These are phyloP conservation scores for Limnephilus auricula DNA, from an alignment of 2,888 invertebrate genomes.

Conservation along the genomic window DNA sequence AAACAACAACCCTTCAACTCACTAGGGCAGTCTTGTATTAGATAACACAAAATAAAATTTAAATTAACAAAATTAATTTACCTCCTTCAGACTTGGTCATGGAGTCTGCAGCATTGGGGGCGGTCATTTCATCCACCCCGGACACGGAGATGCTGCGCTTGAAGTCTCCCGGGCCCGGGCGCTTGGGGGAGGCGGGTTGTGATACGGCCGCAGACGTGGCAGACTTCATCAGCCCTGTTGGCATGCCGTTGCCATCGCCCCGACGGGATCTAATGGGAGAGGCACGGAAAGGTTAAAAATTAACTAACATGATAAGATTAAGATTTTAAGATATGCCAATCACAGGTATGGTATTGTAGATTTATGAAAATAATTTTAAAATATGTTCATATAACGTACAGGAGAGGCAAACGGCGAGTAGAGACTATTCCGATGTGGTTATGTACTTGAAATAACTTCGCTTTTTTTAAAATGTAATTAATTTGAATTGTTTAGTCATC, in stretches of 20 bases:
- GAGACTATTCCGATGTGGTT: no score
- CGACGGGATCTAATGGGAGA: constrained; percentile 73
- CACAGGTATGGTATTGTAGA: background rate
- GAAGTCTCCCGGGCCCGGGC: constrained; percentile 70
- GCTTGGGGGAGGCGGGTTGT: constrained; percentile 71
- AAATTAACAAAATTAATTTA: background rate
- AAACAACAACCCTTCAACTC: no score
- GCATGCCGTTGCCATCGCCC: constrained; percentile 72
- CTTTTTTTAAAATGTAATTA: no score
- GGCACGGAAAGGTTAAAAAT: background rate
- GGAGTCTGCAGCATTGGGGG: background rate
- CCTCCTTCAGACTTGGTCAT: constrained; percentile 64
- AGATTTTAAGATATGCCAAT: background rate
- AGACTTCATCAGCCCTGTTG: constrained; percentile 73
- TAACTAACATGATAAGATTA: background rate
- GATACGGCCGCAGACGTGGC: constrained; percentile 75
- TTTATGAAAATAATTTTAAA: no score
- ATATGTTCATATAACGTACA: no score
- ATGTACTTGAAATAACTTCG: no score
- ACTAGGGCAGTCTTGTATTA: no score
- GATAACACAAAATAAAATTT: background rate
- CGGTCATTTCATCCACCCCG: constrained; percentile 62
- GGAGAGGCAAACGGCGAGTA: no score
- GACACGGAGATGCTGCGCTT: constrained; percentile 64
- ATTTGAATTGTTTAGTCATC: no score